phyloP scores from a whole-genome alignment of 2,888 invertebrate species.

The Lepas anatifera region DNA sequence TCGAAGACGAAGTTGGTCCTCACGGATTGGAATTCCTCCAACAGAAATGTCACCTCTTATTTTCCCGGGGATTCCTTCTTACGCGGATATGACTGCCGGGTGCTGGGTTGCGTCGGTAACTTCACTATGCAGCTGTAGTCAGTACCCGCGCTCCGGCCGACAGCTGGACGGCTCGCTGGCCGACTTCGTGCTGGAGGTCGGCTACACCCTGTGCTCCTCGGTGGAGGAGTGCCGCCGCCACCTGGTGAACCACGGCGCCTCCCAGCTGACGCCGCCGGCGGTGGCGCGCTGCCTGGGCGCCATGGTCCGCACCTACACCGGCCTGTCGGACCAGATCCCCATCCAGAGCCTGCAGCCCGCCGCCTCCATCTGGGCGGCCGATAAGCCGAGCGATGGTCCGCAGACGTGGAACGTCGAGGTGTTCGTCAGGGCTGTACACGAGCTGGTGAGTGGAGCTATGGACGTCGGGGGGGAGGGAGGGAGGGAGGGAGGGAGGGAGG shows the following conservation, averaged over 20 bases:
- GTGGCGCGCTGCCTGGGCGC: slow-evolving; percentile 74
- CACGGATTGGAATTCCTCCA: too few relatives aligned
- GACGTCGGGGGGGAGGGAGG: too few relatives aligned
- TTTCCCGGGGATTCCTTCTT: too few relatives aligned
- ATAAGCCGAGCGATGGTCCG: slow-evolving; percentile 29
- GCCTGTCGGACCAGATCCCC: slow-evolving; percentile 39
- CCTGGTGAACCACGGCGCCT: slow-evolving; percentile 57
- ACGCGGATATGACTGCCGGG: too few relatives aligned
- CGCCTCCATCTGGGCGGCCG: slow-evolving; percentile 15
- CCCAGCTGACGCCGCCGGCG: slow-evolving; percentile 64
- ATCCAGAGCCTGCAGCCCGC: slow-evolving; percentile 12
- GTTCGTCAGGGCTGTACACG: slow-evolving; percentile 83
- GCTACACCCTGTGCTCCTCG: slow-evolving; percentile 73
- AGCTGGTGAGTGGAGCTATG: slow-evolving; percentile 50
- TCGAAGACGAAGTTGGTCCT: too few relatives aligned
- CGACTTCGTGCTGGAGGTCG: slow-evolving; percentile 82
- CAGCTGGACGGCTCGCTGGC: slow-evolving; percentile 54
- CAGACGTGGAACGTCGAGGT: slow-evolving; percentile 85
- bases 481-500: too few relatives aligned
- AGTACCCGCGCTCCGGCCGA: not conserved
- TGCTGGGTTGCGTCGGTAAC: too few relatives aligned
- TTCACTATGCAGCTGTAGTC: too few relatives aligned
- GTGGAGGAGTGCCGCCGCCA: slow-evolving; percentile 78
- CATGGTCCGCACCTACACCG: slow-evolving; percentile 73
- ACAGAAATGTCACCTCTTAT: too few relatives aligned